These are phyloP conservation scores for Nasonia vitripennis DNA, from an alignment of 1,140 invertebrate genomes.

Conservation along the genomic window DNA sequence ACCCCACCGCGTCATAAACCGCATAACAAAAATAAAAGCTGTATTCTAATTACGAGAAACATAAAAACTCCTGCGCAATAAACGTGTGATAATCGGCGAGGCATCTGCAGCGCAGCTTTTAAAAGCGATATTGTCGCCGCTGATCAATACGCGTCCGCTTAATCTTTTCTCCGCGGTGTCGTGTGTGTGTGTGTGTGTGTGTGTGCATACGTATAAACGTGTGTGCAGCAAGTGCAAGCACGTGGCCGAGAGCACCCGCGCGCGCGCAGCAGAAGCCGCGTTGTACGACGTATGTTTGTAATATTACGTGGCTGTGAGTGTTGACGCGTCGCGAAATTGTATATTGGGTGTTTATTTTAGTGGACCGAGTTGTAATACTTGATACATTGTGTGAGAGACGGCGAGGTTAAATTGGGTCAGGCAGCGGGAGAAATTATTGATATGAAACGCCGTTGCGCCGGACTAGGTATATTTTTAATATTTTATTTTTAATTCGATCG, in stretches of 20 bases:
- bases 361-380: not conserved
- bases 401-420: not conserved
- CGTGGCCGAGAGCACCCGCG: constrained; percentile 37
- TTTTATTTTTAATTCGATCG: not conserved
- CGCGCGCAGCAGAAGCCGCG: not conserved
- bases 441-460: not conserved
- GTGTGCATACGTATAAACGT: not conserved
- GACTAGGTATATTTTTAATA: not conserved
- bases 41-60: too few relatives aligned
- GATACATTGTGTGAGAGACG: not conserved
- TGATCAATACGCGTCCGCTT: not conserved
- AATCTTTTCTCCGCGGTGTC: not conserved
- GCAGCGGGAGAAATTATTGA: not conserved
- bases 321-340: not conserved
- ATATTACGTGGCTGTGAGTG: not conserved
- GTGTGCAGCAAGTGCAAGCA: constrained; percentile 1
- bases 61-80: too few relatives aligned
- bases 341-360: too few relatives aligned
- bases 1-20: too few relatives aligned
- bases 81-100: too few relatives aligned
- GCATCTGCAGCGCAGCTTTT: not conserved
- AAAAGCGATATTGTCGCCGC: not conserved
- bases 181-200: not conserved
- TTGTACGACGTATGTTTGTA: not conserved
- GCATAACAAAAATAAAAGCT: too few relatives aligned